Base-by-base conservation (phyloP, 1,140 invertebrate species). In the Drosophila saltans region DNA sequence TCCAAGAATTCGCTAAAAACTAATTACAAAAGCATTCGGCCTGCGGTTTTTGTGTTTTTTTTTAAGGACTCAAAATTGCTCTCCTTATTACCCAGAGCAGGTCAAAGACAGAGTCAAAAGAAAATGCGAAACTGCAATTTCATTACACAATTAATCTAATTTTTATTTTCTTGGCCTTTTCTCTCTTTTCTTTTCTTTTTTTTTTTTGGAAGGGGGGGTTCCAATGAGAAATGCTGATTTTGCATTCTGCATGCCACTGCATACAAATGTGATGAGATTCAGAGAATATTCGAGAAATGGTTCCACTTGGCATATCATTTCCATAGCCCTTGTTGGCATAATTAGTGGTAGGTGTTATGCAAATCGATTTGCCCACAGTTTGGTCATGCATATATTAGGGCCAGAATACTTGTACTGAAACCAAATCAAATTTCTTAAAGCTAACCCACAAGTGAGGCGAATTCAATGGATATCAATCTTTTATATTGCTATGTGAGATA, bases 141-240 rank as follows among this genome's bases (percentile, higher is more conserved):
- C 68, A 80, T 88, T 88, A 83, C 40, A 83, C 33, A 88, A 88
- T 88, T 88, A 88, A 88, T 88, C 80, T 75, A 83, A 89, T 88
- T 88, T 80, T 80, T 79, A 60, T 67, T 68, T 68, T 63, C 69
- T 61, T 11, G 26, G 28, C 28, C 28, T 30, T 11, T 16, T 16
- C 16, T 6, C 62, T 36, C 3, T 36, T 36, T 36, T 36, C 6
- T 36, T 36, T 36, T 9, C 1, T 7, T 30, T 55, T 69, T 66
- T 43, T 16, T n/a, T 10, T n/a, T n/a, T n/a, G n/a, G n/a, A n/a
- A 0, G 16, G 16, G 16, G 3, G 9, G 1, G 4, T 26, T 76
- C 80, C 74, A 85, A 81, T 85, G 81, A 85, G 75, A 86, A 86
- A 86, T 88, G 83, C 83, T 83, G 83, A 88, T 88, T 88, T 69